phyloP scores from a whole-genome alignment of 2,888 invertebrate genomes.

The Dexiosoma caninum region DNA sequence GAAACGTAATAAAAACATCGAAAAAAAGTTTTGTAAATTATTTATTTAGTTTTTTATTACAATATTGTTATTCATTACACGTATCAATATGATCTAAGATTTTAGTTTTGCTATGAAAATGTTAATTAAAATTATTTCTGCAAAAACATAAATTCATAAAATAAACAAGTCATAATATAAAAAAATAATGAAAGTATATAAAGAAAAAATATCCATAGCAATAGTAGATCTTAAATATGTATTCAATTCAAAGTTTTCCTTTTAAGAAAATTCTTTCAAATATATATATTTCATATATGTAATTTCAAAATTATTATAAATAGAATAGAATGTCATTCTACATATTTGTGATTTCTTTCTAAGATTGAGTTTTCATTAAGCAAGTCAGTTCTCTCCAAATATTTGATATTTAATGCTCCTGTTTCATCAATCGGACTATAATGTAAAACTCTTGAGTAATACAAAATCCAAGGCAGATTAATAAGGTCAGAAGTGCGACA shows the following conservation, averaged over 20 bases:
- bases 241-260: not conserved
- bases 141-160: constrained; percentile 19
- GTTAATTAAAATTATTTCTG: constrained; percentile 24
- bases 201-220: not conserved
- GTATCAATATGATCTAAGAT: constrained; percentile 42
- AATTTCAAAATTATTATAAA: not conserved
- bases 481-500: too few relatives aligned
- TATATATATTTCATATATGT: not conserved
- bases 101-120: constrained; percentile 5
- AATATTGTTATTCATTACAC: constrained; percentile 55
- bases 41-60: constrained; percentile 45
- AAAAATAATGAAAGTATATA: not conserved
- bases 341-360: too few relatives aligned
- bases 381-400: too few relatives aligned
- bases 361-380: too few relatives aligned
- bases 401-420: too few relatives aligned
- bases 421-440: too few relatives aligned
- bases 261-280: not conserved
- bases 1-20: too few relatives aligned
- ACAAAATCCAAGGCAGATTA: too few relatives aligned
- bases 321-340: too few relatives aligned
- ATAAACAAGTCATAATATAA: not conserved
- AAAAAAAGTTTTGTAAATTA: not conserved
- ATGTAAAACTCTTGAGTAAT: too few relatives aligned
- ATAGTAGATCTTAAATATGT: constrained; percentile 3